Evolutionary conservation across 2,797 vertebrate genomes (phyloP).

Genomic region (Kryptopterus vitreolus): DNA sequence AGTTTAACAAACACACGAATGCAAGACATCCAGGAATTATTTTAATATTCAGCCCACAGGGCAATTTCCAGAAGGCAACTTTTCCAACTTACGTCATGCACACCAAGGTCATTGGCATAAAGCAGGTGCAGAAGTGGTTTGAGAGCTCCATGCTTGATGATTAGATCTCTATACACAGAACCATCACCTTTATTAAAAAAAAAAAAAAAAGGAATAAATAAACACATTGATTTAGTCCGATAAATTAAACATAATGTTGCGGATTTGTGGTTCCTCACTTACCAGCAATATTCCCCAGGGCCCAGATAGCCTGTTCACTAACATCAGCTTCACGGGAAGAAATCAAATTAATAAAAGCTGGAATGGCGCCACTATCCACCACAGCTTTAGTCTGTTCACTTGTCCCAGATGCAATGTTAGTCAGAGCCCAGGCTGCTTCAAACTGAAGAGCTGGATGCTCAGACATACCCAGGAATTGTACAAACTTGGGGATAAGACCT

Average conservation of each 20-base stretch:
- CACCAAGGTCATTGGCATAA: constrained; percentile 84
- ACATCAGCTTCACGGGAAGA: constrained; percentile 89
- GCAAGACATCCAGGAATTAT: not conserved
- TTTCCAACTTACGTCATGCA: constrained; percentile 79
- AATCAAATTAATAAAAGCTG: constrained; percentile 87
- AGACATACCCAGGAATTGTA: constrained; percentile 79
- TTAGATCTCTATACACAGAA: constrained; percentile 85
- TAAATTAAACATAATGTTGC: not conserved
- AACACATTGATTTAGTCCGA: too few relatives aligned
- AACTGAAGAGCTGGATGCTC: constrained; percentile 91
- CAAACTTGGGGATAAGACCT: constrained; percentile 90
- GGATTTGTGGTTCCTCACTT: constrained; percentile 31
- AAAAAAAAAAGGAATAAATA: not conserved
- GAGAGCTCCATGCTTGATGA: constrained; percentile 93
- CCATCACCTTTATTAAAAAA: constrained; percentile 86
- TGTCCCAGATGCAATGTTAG: constrained; percentile 95
- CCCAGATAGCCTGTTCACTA: constrained; percentile 97
- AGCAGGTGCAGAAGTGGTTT: constrained; percentile 84
- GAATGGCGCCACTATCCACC: constrained; percentile 88
- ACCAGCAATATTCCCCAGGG: constrained; percentile 97
- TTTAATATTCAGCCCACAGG: not conserved
- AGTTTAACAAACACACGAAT: not conserved
- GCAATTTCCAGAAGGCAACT: not conserved
- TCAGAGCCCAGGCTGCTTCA: constrained; percentile 95
- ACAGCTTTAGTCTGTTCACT: constrained; percentile 93